Conservation (phyloP, 2,888 invertebrate species). For the Drosophila pseudotalamancana region DNA sequence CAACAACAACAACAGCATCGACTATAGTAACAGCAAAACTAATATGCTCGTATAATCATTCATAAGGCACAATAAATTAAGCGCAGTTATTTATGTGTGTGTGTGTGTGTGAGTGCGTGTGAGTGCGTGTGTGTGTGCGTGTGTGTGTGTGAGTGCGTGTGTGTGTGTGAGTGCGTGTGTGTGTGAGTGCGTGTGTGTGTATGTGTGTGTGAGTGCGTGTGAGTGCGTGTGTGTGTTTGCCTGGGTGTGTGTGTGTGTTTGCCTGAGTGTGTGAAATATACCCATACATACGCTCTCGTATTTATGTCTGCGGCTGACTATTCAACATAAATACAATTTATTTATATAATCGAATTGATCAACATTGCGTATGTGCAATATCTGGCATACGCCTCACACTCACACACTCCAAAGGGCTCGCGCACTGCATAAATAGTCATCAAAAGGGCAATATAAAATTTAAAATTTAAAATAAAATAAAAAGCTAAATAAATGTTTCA, state of each 20-base stretch:
- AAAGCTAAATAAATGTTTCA: conserved; percentile 33
- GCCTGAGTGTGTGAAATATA: background rate
- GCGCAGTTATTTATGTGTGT: too few species aligned
- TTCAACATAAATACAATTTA: conserved; percentile 35
- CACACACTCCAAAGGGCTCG: background rate
- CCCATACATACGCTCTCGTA: background rate
- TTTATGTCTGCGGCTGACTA: conserved; percentile 18
- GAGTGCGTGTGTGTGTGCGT: too few species aligned
- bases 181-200: too few species aligned
- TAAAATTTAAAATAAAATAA: too few species aligned
- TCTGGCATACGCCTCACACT: conserved; percentile 21
- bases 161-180: too few species aligned
- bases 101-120: too few species aligned
- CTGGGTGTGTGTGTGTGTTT: too few species aligned
- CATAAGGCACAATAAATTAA: conserved; percentile 39
- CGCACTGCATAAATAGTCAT: conserved; percentile 35
- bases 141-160: too few species aligned
- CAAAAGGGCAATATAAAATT: conserved; percentile 34
- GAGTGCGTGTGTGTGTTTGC: too few species aligned
- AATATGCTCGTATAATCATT: conserved; percentile 50
- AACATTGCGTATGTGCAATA: conserved; percentile 47
- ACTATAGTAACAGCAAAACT: conserved; percentile 28
- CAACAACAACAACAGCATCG: conserved; percentile 23
- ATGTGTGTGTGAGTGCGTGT: too few species aligned
- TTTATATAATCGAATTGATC: conserved; percentile 47